Percentiles rank a stretch among this genome's conserved stretches.
Conservation (phyloP, 2,888 invertebrate genomes). For the Torymus aiolomorphi region DNA sequence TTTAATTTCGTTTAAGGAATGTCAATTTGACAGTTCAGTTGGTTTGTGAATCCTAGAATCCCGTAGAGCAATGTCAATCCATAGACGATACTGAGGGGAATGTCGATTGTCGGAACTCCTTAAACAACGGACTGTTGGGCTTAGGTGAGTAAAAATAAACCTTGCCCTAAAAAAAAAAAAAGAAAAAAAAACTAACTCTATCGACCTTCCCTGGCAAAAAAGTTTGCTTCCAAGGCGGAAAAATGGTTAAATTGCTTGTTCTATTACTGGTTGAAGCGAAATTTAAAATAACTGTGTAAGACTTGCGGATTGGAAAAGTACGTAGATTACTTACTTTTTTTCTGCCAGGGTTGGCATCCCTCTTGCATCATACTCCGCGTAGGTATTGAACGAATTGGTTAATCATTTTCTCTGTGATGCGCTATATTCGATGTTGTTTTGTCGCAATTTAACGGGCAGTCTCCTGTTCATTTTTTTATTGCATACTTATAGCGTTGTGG, state of each 20-base stretch:
- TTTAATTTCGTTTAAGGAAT: constrained; percentile 70
- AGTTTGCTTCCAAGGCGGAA: constrained; percentile 16
- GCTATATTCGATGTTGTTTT: constrained; percentile 43
- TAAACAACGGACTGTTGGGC: constrained; percentile 72
- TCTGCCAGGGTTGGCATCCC: constrained; percentile 50
- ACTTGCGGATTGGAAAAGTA: too few species aligned
- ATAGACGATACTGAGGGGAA: constrained; percentile 73
- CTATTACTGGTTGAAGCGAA: constrained; percentile 3
- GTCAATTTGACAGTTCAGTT: constrained; percentile 72
- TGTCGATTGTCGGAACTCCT: constrained; percentile 71
- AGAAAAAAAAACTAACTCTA: constrained; percentile 45
- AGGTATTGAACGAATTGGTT: constrained; percentile 47
- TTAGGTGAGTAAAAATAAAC: constrained; percentile 74
- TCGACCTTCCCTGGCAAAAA: constrained; percentile 54
- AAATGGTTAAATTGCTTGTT: constrained; percentile 22
- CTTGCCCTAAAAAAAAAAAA: constrained; percentile 60
- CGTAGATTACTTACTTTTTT: constrained; percentile 2
- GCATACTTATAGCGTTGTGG: constrained; percentile 48
- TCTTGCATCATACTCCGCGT: constrained; percentile 44
- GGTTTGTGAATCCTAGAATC: constrained; percentile 73
- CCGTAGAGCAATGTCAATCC: constrained; percentile 73
- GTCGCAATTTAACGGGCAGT: constrained; percentile 70
- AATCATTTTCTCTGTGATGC: constrained; percentile 44
- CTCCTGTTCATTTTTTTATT: constrained; percentile 63
- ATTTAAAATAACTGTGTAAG: neutral